Evolutionary conservation across 2,797 vertebrate species (phyloP).

Genomic region (Chaetodon trifasciatus): DNA sequence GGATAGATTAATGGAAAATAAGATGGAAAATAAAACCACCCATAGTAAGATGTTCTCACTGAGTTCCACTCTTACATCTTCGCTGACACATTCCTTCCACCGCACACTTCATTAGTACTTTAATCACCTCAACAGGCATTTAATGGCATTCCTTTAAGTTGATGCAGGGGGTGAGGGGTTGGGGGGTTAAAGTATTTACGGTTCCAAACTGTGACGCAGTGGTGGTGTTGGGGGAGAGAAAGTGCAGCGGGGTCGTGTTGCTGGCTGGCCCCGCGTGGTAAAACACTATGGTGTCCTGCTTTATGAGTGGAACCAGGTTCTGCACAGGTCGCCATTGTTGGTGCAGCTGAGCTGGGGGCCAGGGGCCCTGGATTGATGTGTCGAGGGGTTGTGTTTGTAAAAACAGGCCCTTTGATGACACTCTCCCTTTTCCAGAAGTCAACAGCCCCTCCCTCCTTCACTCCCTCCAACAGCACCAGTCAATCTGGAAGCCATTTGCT

Average conservation of each 20-base stretch:
- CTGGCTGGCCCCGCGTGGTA: constrained; percentile 56
- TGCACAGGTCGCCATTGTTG: constrained; percentile 73
- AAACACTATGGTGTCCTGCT: constrained; percentile 70
- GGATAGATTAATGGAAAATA: no score
- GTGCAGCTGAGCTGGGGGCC: constrained; percentile 76
- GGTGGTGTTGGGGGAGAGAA: constrained; percentile 34
- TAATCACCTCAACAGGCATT: constrained; percentile 59
- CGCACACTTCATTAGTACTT: constrained; percentile 56
- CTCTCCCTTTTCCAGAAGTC: constrained; percentile 36
- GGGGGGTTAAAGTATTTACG: constrained; percentile 70
- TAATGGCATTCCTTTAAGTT: constrained; percentile 67
- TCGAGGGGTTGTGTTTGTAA: constrained; percentile 72
- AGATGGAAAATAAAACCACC: no score
- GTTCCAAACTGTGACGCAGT: constrained; percentile 64
- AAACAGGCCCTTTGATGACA: constrained; percentile 78
- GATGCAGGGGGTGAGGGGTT: constrained; percentile 32
- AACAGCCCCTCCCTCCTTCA: constrained; percentile 6
- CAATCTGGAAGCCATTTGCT: constrained; percentile 84
- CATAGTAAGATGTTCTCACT: neutral
- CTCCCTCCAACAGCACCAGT: constrained; percentile 29
- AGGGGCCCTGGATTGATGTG: constrained; percentile 68
- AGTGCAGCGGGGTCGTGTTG: constrained; percentile 69
- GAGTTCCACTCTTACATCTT: neutral
- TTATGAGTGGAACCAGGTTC: constrained; percentile 71
- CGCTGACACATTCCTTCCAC: constrained; percentile 27